Evolutionary conservation across 2,113 vertebrate genomes (phyloP), one percentile per base, ranked within the genome.

Genomic region (Larimichthys crocea): DNA sequence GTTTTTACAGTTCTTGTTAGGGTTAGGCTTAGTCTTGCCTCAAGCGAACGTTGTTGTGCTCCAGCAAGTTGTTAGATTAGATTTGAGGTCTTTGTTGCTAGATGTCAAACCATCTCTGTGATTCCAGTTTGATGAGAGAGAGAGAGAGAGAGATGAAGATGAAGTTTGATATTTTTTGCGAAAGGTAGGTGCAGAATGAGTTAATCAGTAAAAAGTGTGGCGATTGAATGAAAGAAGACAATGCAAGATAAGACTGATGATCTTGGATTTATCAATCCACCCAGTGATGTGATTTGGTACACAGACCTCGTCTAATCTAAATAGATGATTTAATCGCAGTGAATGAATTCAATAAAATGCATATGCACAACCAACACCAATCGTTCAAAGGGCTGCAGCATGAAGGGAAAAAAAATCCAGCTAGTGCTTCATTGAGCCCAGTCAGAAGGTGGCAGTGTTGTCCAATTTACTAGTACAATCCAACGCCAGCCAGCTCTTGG

Each of bases 371-470:
- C 20, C 4, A 40, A 57, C 63, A 57, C 64, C 11, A 4, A 31
- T 44, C 35, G 6, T 12, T 3, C 0, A 56, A 57, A 15, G 29
- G 46, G 5, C 31, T 24, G 16, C 44, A 0, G 68, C 16, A 31
- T 22, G 42, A 40, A 64, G 50, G 40, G 26, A 26, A 20, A 31
- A 20, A 31, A 40, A 46, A 14, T 20, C 7, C 9, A 52, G 12
- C 5, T 8, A 11, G 2, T 12, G 35, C 2, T 19, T 2, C 19
- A 10, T 22, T 5, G 16, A 46, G n/a, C 42, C 4, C 22, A 50
- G 84, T 63, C 93, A 89, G 56, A 62, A 75, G 81, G 66, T 89
- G 85, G 87, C 86, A 83, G 85, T 40, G 69, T n/a, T 8, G 24
- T 42, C 59, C 65, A 56, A 35, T 17, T 31, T 62, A 80, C 26